Percentiles rank a stretch among this genome's conserved stretches.
phyloP scores from a whole-genome alignment of 2,888 invertebrate species.

The Sphaerophoria taeniata region DNA sequence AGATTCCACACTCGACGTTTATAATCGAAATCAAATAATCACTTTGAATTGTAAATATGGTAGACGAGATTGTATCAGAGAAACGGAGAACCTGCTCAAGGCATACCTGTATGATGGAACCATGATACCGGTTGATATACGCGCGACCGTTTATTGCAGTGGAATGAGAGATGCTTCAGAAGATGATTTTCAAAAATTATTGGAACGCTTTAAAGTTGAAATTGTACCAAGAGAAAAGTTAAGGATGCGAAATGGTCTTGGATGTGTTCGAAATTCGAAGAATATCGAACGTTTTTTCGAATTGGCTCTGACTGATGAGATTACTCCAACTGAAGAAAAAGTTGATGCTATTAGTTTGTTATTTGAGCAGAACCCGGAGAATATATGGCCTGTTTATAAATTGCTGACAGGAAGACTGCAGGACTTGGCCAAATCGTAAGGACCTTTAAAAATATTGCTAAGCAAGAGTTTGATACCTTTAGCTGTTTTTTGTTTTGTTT shows the following conservation, averaged over 20 bases:
- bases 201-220: slow-evolving; percentile 84
- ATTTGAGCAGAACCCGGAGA: slow-evolving; percentile 83
- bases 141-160: slow-evolving; percentile 89
- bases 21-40: slow-evolving; percentile 85
- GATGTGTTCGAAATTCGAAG: slow-evolving; percentile 85
- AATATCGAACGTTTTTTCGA: slow-evolving; percentile 83
- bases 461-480: too few relatives aligned
- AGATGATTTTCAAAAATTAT: slow-evolving; percentile 86
- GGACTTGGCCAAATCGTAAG: slow-evolving; percentile 77
- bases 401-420: slow-evolving; percentile 75
- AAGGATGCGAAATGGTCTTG: slow-evolving; percentile 86
- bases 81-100: slow-evolving; percentile 82
- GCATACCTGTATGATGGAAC: slow-evolving; percentile 76
- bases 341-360: slow-evolving; percentile 81
- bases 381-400: slow-evolving; percentile 76
- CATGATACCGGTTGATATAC: slow-evolving; percentile 86
- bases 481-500: not conserved
- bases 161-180: slow-evolving; percentile 86
- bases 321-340: slow-evolving; percentile 74
- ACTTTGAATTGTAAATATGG: slow-evolving; percentile 87
- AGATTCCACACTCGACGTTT: slow-evolving; percentile 85
- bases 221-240: slow-evolving; percentile 87
- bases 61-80: slow-evolving; percentile 84
- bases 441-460: slow-evolving; percentile 1
- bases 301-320: slow-evolving; percentile 82